Percentiles rank a stretch among this genome's conserved stretches.
Evolutionary conservation across 2,888 invertebrate genomes (phyloP).

Genomic region (Drosophila atripex): DNA sequence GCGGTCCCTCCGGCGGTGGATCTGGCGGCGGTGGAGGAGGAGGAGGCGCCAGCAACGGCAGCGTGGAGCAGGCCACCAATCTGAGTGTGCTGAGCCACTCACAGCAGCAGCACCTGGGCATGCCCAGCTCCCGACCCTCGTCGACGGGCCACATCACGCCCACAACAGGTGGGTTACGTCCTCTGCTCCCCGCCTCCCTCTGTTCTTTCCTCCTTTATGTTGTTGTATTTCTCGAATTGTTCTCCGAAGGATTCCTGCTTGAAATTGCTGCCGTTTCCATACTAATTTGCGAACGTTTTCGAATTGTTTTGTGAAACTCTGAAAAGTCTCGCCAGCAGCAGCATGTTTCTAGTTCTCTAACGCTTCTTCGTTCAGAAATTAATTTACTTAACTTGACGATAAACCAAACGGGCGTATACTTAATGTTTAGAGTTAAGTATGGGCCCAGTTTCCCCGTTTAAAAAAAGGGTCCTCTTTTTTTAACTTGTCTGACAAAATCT

Average conservation of each 20-base stretch:
- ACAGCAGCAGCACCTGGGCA: conserved; percentile 84
- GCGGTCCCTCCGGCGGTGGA: conserved; percentile 48
- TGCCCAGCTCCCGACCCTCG: conserved; percentile 85
- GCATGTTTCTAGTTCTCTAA: conserved; percentile 62
- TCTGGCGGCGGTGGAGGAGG: conserved; percentile 57
- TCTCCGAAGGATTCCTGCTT: conserved; percentile 38
- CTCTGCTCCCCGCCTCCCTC: not conserved
- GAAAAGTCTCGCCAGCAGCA: conserved; percentile 20
- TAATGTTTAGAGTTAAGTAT: conserved; percentile 59
- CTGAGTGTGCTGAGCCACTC: conserved; percentile 85
- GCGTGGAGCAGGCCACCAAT: conserved; percentile 83
- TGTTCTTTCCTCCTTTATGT: conserved; percentile 4
- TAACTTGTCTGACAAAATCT: conserved; percentile 11
- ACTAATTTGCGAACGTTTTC: conserved; percentile 25
- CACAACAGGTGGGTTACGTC: conserved; percentile 84
- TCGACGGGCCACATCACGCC: conserved; percentile 86
- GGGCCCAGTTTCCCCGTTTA: conserved; percentile 41
- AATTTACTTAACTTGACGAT: not conserved
- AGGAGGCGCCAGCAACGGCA: conserved; percentile 71
- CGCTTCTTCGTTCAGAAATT: not conserved
- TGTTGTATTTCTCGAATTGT: conserved; percentile 4
- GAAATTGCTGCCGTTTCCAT: conserved; percentile 43
- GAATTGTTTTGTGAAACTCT: conserved; percentile 4
- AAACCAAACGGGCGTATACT: conserved; percentile 57
- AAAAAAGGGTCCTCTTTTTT: conserved; percentile 2